Evolutionary conservation across 2,888 invertebrate species (phyloP), one percentile per base, ranked within the genome.

Genomic region (Automeris io): DNA sequence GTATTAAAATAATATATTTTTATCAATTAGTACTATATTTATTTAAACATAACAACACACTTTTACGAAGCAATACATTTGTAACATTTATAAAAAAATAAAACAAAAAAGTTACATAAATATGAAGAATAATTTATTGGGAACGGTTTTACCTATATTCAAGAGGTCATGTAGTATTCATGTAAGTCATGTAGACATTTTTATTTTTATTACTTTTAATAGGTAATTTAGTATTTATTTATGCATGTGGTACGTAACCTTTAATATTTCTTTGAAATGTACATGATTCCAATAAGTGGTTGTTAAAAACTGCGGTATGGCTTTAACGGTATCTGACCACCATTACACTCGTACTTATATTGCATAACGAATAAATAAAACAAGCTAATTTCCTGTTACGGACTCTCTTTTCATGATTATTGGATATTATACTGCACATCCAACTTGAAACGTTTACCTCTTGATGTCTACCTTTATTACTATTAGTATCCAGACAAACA

Each of bases 321-420:
- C 48, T 39, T 40, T 78, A 79, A 79, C 81, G 75, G 80, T 70
- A 75, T 63, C 54, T 71, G 71, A 71, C 61, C 57, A 65, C 71
- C 62, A 71, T 66, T 69, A 74, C 68, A 68, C 62, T 54, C 54
- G 57, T 50, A 43, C 47, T 39, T 62, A 62, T 56, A 64, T 68
- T 74, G 65, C 66, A 62, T 71, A 71, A 71, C 57, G 58, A 57
- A 61, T 61, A 62, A 66, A 65, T 67, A 57, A 67, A 69, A 70
- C 61, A 65, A 69, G 65, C 59, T 70, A 70, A 78, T 80, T 80
- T 80, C 72, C 75, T 71, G 69, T 57, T 53, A 46, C 57, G 54
- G 54, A 46, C 58, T 56, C 61, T 67, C 63, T 68, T 70, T 67
- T 69, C 64, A 63, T 65, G 64, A 64, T 66, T 61, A 61, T 64